Percentiles rank a stretch among this genome's conserved stretches.
phyloP scores from a whole-genome alignment of 2,797 vertebrate genomes.

The Lepilemur ruficaudatus region DNA sequence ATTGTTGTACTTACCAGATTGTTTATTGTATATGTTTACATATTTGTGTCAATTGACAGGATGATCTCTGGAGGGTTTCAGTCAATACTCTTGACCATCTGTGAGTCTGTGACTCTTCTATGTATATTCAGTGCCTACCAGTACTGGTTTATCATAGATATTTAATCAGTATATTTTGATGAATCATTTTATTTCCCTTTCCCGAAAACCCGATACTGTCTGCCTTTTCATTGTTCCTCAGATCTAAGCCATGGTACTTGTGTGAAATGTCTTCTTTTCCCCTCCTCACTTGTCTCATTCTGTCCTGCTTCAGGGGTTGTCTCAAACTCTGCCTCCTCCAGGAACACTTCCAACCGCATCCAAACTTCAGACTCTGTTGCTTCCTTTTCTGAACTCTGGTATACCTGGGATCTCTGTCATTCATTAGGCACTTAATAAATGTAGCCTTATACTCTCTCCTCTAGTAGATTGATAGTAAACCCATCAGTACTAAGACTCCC shows the following conservation, averaged over 20 bases:
- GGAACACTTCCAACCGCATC: neutral
- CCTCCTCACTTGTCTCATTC: neutral
- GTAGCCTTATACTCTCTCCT: neutral
- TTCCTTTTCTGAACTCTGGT: neutral
- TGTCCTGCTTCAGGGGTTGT: neutral
- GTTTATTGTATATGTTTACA: neutral
- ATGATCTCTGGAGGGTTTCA: neutral
- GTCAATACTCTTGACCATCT: neutral
- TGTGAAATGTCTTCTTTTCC: neutral
- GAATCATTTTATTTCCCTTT: conserved; percentile 25
- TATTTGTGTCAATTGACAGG: neutral
- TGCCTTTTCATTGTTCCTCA: neutral
- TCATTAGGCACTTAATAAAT: neutral
- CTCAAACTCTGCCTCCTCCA: neutral
- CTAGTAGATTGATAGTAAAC: neutral
- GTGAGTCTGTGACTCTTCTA: neutral
- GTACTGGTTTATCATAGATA: neutral
- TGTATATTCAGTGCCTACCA: neutral
- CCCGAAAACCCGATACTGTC: neutral
- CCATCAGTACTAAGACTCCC: neutral
- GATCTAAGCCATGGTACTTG: neutral
- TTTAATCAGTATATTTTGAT: neutral
- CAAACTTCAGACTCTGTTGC: neutral
- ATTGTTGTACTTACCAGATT: neutral
- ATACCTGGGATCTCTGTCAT: neutral